A percentile compares a stretch with the other conserved stretches of the same genome.
phyloP scores from a whole-genome alignment of 2,888 invertebrate species.

The Anoncus sp. region DNA sequence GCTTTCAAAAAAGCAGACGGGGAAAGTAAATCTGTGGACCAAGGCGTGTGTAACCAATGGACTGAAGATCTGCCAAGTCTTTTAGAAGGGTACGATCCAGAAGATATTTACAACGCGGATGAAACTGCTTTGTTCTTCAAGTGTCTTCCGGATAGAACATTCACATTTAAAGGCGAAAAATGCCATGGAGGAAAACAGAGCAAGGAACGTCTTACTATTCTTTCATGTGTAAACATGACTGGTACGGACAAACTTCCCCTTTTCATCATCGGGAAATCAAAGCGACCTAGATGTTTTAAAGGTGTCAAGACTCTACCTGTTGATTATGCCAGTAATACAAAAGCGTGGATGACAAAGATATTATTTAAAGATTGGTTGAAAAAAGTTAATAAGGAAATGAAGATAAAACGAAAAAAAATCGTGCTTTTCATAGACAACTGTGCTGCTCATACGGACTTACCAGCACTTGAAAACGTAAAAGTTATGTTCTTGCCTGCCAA shows the following conservation, averaged over 20 bases:
- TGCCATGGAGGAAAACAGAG: constrained; percentile 77
- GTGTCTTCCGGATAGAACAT: constrained; percentile 70
- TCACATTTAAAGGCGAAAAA: constrained; percentile 71
- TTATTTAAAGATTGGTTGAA: constrained; percentile 9
- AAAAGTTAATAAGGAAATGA: constrained; percentile 69
- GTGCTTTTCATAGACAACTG: constrained; percentile 67
- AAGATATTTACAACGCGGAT: constrained; percentile 73
- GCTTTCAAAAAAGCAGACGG: constrained; percentile 51
- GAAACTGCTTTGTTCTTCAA: constrained; percentile 72
- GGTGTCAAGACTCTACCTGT: constrained; percentile 68
- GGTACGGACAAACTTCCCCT: constrained; percentile 75
- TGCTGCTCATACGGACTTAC: constrained; percentile 70
- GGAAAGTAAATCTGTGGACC: constrained; percentile 46
- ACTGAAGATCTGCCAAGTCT: constrained; percentile 65
- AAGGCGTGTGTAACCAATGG: constrained; percentile 70
- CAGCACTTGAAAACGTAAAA: constrained; percentile 69
- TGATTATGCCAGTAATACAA: constrained; percentile 73
- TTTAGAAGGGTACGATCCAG: constrained; percentile 51
- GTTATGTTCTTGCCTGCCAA: constrained; percentile 42
- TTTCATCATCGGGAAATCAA: constrained; percentile 75
- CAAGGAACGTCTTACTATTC: constrained; percentile 74
- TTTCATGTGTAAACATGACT: constrained; percentile 74
- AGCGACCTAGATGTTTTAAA: constrained; percentile 75
- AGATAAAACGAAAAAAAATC: constrained; percentile 65
- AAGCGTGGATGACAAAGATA: constrained; percentile 77